Evolutionary conservation across 2,888 invertebrate genomes (phyloP).

Genomic region (Crepidodera aurea): DNA sequence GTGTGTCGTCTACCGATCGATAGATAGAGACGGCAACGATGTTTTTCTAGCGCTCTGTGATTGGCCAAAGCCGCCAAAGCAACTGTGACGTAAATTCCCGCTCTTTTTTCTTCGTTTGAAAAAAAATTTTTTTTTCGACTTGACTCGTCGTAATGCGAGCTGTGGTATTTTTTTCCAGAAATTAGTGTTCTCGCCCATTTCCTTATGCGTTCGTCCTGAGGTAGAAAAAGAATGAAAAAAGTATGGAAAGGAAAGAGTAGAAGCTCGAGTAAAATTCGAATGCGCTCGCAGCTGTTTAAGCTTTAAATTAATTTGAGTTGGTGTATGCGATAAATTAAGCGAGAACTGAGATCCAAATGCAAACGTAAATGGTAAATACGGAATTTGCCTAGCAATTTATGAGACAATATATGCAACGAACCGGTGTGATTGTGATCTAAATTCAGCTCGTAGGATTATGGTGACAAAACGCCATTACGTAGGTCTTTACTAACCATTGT

Average conservation of each 20-base stretch:
- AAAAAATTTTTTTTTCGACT: too few relatives aligned
- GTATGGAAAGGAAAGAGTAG: not conserved
- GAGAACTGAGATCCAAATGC: constrained; percentile 21
- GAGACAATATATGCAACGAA: constrained; percentile 26
- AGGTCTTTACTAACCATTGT: constrained; percentile 26
- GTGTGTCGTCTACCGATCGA: too few relatives aligned
- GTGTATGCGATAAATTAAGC: constrained; percentile 23
- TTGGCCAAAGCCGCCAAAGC: too few relatives aligned
- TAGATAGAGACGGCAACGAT: too few relatives aligned
- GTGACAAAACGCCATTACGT: constrained; percentile 32
- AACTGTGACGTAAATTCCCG: too few relatives aligned
- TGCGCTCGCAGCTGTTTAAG: constrained; percentile 6
- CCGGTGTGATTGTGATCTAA: constrained; percentile 29
- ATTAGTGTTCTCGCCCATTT: too few relatives aligned
- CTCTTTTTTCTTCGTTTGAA: too few relatives aligned
- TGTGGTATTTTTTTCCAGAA: too few relatives aligned
- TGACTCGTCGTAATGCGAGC: too few relatives aligned
- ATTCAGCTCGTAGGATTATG: constrained; percentile 21
- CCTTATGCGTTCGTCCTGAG: not conserved
- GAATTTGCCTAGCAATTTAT: constrained; percentile 32
- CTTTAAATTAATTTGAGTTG: constrained; percentile 21
- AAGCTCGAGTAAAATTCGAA: not conserved
- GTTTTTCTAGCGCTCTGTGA: too few relatives aligned
- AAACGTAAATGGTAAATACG: constrained; percentile 29
- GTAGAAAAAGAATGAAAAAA: too few relatives aligned